Conservation (phyloP, 2,888 invertebrate species). For the Drosophila nr. perissopoda region DNA sequence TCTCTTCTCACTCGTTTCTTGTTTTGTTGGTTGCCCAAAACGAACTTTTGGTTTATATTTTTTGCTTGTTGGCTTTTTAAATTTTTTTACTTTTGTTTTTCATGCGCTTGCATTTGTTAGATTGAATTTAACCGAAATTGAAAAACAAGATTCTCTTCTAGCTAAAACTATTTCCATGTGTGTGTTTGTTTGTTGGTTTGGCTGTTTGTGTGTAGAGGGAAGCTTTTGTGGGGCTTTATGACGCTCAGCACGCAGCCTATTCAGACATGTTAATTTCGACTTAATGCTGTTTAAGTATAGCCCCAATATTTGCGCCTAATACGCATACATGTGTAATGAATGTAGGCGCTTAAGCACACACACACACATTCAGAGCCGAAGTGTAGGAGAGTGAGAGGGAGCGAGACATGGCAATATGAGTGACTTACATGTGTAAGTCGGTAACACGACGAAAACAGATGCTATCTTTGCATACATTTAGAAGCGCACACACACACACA, state of each 20-base stretch:
- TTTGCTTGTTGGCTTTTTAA: constrained; percentile 38
- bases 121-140: constrained; percentile 61
- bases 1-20: not conserved
- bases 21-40: constrained; percentile 13
- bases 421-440: constrained; percentile 79
- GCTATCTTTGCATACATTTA: constrained; percentile 77
- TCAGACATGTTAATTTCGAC: constrained; percentile 79
- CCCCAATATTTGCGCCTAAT: constrained; percentile 81
- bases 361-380: constrained; percentile 15
- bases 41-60: constrained; percentile 42
- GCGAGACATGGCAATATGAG: constrained; percentile 63
- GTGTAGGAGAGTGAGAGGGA: not conserved
- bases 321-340: constrained; percentile 79
- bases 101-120: constrained; percentile 60
- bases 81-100: constrained; percentile 28
- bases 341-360: constrained; percentile 68
- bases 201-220: not conserved
- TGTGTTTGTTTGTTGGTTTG: not conserved
- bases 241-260: constrained; percentile 38
- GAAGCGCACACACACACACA: constrained; percentile 22
- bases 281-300: constrained; percentile 80
- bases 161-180: constrained; percentile 3
- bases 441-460: constrained; percentile 80
- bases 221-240: constrained; percentile 29
- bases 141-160: constrained; percentile 36